Conservation (phyloP, 1,140 invertebrate species). For the Ips typographus region DNA sequence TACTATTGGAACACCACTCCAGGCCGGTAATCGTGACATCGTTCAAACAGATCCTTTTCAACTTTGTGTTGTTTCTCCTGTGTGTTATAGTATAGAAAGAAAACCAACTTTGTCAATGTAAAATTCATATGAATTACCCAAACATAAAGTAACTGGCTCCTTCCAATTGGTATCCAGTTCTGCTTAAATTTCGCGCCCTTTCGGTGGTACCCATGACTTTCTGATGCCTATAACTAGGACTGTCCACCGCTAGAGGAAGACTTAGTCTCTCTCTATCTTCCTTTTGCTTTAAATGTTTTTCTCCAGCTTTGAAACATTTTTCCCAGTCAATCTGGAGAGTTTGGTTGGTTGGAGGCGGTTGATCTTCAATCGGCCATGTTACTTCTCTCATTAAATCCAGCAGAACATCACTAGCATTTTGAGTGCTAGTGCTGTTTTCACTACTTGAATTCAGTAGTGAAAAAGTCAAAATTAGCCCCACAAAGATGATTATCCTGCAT, state of each 20-base stretch:
- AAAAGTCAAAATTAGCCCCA: not conserved
- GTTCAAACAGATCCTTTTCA: not conserved
- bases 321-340: not conserved
- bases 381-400: not conserved
- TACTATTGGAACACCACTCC: conserved; percentile 18
- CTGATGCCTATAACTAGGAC: conserved; percentile 69
- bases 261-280: conserved; percentile 54
- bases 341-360: not conserved
- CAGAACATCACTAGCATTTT: not conserved
- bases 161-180: conserved; percentile 65
- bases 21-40: conserved; percentile 24
- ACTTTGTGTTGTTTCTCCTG: not conserved
- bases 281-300: not conserved
- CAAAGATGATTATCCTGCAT: not conserved
- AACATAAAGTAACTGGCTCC: conserved; percentile 63
- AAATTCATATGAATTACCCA: conserved; percentile 38
- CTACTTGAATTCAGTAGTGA: not conserved
- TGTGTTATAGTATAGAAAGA: not conserved
- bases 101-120: not conserved
- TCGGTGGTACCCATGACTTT: conserved; percentile 62
- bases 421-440: not conserved
- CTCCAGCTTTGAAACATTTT: not conserved
- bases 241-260: conserved; percentile 56
- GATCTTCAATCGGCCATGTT: not conserved
- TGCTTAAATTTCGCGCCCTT: conserved; percentile 60